Percentiles rank a stretch among this genome's conserved stretches.
These are phyloP conservation scores for Acanthosoma haemorrhoidale DNA, from an alignment of 2,888 invertebrate genomes.

Conservation along the genomic window DNA sequence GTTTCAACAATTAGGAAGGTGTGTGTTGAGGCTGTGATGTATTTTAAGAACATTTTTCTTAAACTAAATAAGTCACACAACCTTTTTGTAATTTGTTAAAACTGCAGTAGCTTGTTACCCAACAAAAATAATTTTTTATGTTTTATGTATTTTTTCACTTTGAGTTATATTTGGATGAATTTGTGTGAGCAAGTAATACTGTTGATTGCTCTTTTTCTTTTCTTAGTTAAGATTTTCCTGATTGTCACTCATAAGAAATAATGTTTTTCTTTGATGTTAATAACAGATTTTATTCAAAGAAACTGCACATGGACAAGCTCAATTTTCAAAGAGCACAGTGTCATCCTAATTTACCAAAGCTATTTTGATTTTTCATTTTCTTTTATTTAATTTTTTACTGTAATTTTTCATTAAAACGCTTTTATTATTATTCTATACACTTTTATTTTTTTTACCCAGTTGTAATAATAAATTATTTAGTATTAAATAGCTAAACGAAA, in stretches of 20 bases:
- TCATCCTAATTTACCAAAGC: constrained; percentile 24
- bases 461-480: background rate
- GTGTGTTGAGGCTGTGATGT: constrained; percentile 32
- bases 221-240: background rate
- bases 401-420: background rate
- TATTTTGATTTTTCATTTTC: background rate
- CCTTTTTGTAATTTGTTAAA: constrained; percentile 31
- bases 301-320: background rate
- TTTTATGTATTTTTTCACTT: background rate
- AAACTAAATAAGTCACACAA: constrained; percentile 28
- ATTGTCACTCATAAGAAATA: background rate
- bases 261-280: background rate
- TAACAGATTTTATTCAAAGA: background rate
- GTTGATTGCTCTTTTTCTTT: constrained; percentile 11
- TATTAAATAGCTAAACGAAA: too few relatives aligned
- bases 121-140: constrained; percentile 5
- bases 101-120: constrained; percentile 29
- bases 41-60: constrained; percentile 28
- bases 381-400: background rate
- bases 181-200: constrained; percentile 9
- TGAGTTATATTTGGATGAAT: background rate
- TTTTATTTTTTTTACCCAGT: background rate
- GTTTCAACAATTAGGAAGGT: constrained; percentile 30
- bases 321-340: constrained; percentile 11
- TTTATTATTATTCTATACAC: constrained; percentile 3